Evolutionary conservation across 2,888 invertebrate genomes (phyloP).

Genomic region (Oxystoma pomonae): DNA sequence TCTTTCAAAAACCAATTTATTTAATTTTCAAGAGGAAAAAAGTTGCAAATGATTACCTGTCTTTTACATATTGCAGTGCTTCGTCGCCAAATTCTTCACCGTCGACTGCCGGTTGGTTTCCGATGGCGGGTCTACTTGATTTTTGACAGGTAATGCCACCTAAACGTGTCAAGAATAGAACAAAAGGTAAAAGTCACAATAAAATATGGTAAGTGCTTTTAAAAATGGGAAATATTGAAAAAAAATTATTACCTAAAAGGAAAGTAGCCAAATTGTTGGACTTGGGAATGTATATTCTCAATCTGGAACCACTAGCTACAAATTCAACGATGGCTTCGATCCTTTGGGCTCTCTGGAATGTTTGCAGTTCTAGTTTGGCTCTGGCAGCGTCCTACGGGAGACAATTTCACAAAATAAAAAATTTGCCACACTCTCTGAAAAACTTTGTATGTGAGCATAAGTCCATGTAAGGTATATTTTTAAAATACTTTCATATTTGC

Average conservation of each 20-base stretch:
- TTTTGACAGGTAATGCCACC: slow-evolving; percentile 78
- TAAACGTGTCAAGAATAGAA: slow-evolving; percentile 26
- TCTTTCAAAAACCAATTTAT: no score
- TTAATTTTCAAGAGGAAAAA: no score
- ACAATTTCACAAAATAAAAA: no score
- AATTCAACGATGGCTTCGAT: slow-evolving; percentile 95
- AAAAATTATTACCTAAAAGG: slow-evolving; percentile 64
- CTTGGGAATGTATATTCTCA: slow-evolving; percentile 90
- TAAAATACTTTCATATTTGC: no score
- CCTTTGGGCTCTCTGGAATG: slow-evolving; percentile 85
- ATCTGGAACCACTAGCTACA: slow-evolving; percentile 92
- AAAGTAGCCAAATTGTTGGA: slow-evolving; percentile 94
- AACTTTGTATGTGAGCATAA: no score
- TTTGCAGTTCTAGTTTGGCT: slow-evolving; percentile 89
- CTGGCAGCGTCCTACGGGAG: slow-evolving; percentile 74
- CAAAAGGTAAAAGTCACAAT: not conserved
- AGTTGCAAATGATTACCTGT: slow-evolving; percentile 48
- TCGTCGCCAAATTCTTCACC: slow-evolving; percentile 94
- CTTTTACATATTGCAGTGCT: slow-evolving; percentile 85
- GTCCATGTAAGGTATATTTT: no score
- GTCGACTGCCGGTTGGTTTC: slow-evolving; percentile 62
- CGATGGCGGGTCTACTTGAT: slow-evolving; percentile 69
- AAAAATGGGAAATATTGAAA: not conserved
- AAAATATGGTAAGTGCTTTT: not conserved
- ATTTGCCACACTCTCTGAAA: no score